phyloP scores from a whole-genome alignment of 2,113 vertebrate species.

The Turnix velox region DNA sequence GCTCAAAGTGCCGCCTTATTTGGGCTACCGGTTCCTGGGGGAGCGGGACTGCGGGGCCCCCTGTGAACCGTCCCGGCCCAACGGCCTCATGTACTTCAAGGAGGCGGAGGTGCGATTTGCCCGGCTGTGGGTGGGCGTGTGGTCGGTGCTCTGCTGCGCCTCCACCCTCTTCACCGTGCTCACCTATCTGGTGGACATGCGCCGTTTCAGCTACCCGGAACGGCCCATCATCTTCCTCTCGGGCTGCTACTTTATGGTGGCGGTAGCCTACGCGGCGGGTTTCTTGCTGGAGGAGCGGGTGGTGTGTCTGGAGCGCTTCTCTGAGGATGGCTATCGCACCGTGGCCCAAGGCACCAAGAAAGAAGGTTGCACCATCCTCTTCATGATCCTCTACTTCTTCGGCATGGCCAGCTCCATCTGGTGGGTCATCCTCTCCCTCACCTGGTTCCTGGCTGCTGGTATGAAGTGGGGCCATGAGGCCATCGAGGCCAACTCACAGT shows the following conservation, averaged over 20 bases:
- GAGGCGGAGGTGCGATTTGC: conserved; percentile 87
- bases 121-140: conserved; percentile 87
- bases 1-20: conserved; percentile 85
- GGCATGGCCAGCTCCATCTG: conserved; percentile 92
- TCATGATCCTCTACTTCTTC: conserved; percentile 93
- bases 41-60: conserved; percentile 90
- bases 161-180: conserved; percentile 91
- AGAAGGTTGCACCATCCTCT: conserved; percentile 89
- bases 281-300: conserved; percentile 86
- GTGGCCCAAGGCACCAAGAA: conserved; percentile 92
- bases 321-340: conserved; percentile 81
- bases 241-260: conserved; percentile 94
- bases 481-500: conserved; percentile 90
- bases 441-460: conserved; percentile 91
- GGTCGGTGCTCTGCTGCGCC: conserved; percentile 85
- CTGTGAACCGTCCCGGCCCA: conserved; percentile 81
- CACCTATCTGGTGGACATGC: conserved; percentile 87
- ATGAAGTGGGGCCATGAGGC: conserved; percentile 98
- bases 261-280: conserved; percentile 81
- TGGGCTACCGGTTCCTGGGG: conserved; percentile 88
- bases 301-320: conserved; percentile 85
- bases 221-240: conserved; percentile 91
- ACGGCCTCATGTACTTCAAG: conserved; percentile 89
- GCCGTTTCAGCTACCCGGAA: conserved; percentile 89
- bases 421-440: conserved; percentile 92